These are phyloP conservation scores for Ochotona princeps DNA, from an alignment of 2,113 vertebrate genomes.

Conservation along the genomic window DNA sequence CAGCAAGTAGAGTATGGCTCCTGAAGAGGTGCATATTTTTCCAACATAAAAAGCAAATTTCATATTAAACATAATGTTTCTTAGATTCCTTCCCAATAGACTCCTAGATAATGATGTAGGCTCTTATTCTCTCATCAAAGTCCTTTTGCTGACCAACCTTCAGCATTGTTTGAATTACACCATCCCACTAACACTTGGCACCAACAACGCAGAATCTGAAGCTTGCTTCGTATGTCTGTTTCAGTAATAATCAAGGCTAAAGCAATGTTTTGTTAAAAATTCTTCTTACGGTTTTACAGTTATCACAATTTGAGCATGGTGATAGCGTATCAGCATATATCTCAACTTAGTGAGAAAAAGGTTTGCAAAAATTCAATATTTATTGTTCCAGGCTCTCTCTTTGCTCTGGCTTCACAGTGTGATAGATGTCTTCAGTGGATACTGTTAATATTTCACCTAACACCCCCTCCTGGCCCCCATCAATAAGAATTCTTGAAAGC, in stretches of 20 bases:
- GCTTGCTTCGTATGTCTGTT: background rate
- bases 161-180: background rate
- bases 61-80: background rate
- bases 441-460: background rate
- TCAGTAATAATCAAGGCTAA: background rate
- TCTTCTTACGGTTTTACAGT: background rate
- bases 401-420: background rate
- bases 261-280: background rate
- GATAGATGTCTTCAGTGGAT: background rate
- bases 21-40: background rate
- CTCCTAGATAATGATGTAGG: background rate
- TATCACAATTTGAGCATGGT: background rate
- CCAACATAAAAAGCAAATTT: background rate
- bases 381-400: background rate
- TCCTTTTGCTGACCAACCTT: background rate
- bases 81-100: background rate
- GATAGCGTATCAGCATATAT: background rate
- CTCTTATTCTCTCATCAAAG: background rate
- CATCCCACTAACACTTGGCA: background rate
- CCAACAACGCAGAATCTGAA: background rate
- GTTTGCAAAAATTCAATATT: background rate
- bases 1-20: slow-evolving; percentile 25
- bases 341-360: background rate
- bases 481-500: background rate
- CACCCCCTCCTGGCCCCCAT: too few relatives aligned